phyloP scores from a whole-genome alignment of 1,140 invertebrate species.

The Drosophila ercepeae region DNA sequence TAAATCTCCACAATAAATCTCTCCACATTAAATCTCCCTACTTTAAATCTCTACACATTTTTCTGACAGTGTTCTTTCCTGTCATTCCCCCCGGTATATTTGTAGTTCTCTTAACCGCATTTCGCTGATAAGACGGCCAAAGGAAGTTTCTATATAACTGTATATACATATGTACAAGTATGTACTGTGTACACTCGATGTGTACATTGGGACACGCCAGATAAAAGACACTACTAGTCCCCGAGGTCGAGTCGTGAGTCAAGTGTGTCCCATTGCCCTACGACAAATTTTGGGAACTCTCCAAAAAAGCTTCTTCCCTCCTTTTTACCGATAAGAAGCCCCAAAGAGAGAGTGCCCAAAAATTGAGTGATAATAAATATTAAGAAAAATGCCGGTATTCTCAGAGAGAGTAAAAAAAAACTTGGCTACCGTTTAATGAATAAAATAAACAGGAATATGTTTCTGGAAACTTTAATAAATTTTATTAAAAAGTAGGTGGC shows the following conservation, averaged over 20 bases:
- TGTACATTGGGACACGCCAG: conserved; percentile 51
- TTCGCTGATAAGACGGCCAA: conserved; percentile 58
- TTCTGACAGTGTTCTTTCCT: conserved; percentile 6
- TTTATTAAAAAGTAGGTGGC: background rate
- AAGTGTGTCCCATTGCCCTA: conserved; percentile 46
- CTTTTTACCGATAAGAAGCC: conserved; percentile 34
- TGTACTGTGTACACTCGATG: too few species aligned
- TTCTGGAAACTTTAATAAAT: background rate
- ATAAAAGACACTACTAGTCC: conserved; percentile 64
- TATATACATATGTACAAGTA: conserved; percentile 14
- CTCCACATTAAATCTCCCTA: too few species aligned
- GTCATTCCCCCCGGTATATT: conserved; percentile 6
- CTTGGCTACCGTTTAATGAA: too few species aligned
- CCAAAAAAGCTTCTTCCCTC: conserved; percentile 38
- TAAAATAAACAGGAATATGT: background rate
- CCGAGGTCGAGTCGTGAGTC: conserved; percentile 40
- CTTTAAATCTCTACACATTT: background rate
- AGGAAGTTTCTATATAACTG: conserved; percentile 53
- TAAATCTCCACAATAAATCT: too few species aligned
- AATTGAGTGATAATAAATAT: background rate
- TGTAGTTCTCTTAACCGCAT: conserved; percentile 37
- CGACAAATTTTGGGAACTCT: conserved; percentile 5
- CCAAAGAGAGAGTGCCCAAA: background rate
- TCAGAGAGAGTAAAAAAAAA: conserved; percentile 4
- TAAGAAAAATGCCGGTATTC: conserved; percentile 36